Conservation (phyloP, 2,797 vertebrate species). For the Lepidocolaptes lacrymiger region DNA sequence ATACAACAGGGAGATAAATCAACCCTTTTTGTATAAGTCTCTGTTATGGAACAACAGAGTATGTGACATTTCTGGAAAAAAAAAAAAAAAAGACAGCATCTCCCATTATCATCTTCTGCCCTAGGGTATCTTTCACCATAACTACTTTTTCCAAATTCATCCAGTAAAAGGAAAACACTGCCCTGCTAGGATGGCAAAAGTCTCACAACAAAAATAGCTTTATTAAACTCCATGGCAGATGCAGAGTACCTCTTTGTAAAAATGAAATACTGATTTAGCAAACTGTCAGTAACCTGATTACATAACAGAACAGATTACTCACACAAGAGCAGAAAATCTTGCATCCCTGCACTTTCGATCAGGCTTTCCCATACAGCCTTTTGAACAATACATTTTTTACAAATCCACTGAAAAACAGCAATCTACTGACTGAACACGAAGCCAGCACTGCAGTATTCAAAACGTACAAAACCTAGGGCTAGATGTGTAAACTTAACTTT, state of each 20-base stretch:
- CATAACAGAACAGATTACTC: neutral
- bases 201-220: neutral
- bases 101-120: neutral
- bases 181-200: neutral
- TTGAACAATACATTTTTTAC: neutral
- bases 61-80: neutral
- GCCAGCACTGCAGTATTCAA: neutral
- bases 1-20: neutral
- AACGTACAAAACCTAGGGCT: neutral
- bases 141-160: neutral
- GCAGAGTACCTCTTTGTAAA: neutral
- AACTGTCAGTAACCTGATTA: neutral
- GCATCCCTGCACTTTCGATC: neutral
- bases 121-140: neutral
- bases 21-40: neutral
- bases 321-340: neutral
- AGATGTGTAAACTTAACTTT: neutral
- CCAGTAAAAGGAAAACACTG: neutral
- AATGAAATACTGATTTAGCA: slow-evolving; percentile 6
- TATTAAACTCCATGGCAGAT: neutral
- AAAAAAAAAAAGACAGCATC: neutral
- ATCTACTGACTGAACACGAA: neutral
- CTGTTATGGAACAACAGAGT: neutral
- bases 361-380: neutral
- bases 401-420: neutral